Base-by-base conservation (phyloP, 2,797 vertebrate species). In the Pangasius macronema region DNA sequence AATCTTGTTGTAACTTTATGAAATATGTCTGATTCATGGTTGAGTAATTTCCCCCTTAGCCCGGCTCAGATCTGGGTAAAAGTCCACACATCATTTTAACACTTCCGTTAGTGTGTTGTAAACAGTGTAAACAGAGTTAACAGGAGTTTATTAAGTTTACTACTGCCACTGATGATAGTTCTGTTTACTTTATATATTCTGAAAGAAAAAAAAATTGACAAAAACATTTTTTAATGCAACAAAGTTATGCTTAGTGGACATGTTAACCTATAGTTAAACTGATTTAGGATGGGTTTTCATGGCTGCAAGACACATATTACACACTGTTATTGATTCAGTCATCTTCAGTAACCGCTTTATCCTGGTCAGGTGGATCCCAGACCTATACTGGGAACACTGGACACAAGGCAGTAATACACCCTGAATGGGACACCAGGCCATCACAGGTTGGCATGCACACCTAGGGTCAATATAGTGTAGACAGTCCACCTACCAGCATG, bases 1-100 rank as follows among this genome's bases (percentile, higher is more conserved):
- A 82, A 61, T 67, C 14, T 42, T 61, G 46, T 10, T 86, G 85
- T 42, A 73, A 51, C 27, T 82, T 82, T 87, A 22, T 33, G 39
- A 75, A 49, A 33, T 27, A 20, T 20, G 53, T 83, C 42, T 83
- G 82, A 83, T 46, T 83, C 82, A 83, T 33, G 46, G 59, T 51
- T 33, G 18, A 49, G 63, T 68, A 67, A 83, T 83, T 68, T 83
- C 63, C 46, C 82, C 82, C 4, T 82, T 5, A 65, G 42, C 53
- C 82, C 14, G 63, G 61, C 13, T 5, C n/a, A 13, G 39, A 83
- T 83, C 63, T 68, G 82, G 39, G 59, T 82, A 46, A 82, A 49
- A 49, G 81, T 51, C n/a, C 81, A 83, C 83, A 72, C 39, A 67
- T 46, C 42, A 51, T 4, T 3, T 83, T 68, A 49, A 51, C 63